These are phyloP conservation scores for Cyclopterus lumpus DNA, from an alignment of 2,797 vertebrate genomes.

Conservation along the genomic window DNA sequence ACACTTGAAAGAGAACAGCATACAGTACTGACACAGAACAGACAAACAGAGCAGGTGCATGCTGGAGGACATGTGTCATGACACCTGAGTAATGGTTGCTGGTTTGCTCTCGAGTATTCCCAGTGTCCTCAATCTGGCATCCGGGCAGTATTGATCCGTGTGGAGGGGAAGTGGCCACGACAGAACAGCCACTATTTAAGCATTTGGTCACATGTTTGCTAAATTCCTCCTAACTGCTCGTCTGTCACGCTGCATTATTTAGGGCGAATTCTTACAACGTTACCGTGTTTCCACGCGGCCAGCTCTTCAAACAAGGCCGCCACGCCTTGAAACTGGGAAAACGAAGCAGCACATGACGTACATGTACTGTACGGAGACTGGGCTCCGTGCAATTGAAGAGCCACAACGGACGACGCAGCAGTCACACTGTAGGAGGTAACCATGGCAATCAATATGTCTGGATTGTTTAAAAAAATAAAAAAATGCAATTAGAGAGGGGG, in stretches of 20 bases:
- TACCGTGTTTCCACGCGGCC: constrained; percentile 46
- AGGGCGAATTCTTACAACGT: constrained; percentile 42
- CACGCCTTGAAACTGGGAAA: not conserved
- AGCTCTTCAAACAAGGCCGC: constrained; percentile 32
- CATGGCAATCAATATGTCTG: constrained; percentile 61
- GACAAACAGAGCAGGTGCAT: constrained; percentile 24
- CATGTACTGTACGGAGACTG: constrained; percentile 25
- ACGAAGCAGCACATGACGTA: not conserved
- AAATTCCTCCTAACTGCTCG: constrained; percentile 61
- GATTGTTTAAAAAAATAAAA: constrained; percentile 42
- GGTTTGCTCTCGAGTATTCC: constrained; percentile 26
- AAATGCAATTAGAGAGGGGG: constrained; percentile 34
- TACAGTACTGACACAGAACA: constrained; percentile 21
- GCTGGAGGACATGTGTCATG: constrained; percentile 18
- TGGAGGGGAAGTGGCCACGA: constrained; percentile 40
- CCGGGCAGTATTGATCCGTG: constrained; percentile 52
- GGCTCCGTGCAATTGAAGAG: constrained; percentile 25
- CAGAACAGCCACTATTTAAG: constrained; percentile 59
- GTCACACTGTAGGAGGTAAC: constrained; percentile 58
- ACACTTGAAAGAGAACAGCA: constrained; percentile 9
- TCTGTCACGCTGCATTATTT: constrained; percentile 66
- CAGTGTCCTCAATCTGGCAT: constrained; percentile 28
- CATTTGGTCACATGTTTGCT: constrained; percentile 61
- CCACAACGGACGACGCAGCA: constrained; percentile 39
- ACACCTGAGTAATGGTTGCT: constrained; percentile 28